Evolutionary conservation across 92 coral and sea anemone species (phyloP).

Genomic region (Epizoanthus fatuus): DNA sequence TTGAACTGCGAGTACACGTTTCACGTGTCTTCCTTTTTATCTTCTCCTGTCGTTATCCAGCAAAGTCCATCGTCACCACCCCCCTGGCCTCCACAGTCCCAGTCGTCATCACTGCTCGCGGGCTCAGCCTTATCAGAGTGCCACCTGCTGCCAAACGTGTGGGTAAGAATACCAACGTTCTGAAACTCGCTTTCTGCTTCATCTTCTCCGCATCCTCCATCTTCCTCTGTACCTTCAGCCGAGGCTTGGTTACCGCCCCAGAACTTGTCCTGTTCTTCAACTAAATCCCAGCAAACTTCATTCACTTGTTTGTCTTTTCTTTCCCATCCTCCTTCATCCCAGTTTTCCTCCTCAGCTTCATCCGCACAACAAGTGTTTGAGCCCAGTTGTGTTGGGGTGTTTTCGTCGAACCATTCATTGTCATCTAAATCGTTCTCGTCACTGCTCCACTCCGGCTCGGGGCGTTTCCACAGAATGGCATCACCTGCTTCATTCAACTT

Average conservation of each 20-base stretch:
- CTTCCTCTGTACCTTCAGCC: neutral
- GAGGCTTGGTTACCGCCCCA: slow-evolving; percentile 1
- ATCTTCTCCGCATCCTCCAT: neutral
- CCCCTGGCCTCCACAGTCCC: slow-evolving; percentile 3
- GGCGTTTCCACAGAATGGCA: slow-evolving; percentile 69
- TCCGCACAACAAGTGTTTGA: slow-evolving; percentile 13
- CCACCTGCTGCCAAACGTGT: neutral
- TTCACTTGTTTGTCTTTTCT: neutral
- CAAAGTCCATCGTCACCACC: slow-evolving; percentile 17
- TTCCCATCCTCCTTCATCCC: slow-evolving; percentile 48
- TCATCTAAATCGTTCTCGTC: slow-evolving; percentile 61
- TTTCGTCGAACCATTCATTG: slow-evolving; percentile 37
- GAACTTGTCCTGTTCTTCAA: slow-evolving; percentile 6
- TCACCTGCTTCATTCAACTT: slow-evolving; percentile 64
- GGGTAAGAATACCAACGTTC: neutral
- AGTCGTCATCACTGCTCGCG: slow-evolving; percentile 35
- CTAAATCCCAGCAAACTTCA: slow-evolving; percentile 22
- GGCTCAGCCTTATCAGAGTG: slow-evolving; percentile 4
- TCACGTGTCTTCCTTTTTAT: neutral
- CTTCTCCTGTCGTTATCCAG: slow-evolving; percentile 28
- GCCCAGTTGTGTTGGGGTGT: neutral
- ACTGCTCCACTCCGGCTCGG: slow-evolving; percentile 71
- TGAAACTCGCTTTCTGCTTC: neutral
- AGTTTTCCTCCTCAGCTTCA: slow-evolving; percentile 29
- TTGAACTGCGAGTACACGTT: neutral